phyloP scores from a whole-genome alignment of 2,888 invertebrate genomes.

The Julus scandinavius region DNA sequence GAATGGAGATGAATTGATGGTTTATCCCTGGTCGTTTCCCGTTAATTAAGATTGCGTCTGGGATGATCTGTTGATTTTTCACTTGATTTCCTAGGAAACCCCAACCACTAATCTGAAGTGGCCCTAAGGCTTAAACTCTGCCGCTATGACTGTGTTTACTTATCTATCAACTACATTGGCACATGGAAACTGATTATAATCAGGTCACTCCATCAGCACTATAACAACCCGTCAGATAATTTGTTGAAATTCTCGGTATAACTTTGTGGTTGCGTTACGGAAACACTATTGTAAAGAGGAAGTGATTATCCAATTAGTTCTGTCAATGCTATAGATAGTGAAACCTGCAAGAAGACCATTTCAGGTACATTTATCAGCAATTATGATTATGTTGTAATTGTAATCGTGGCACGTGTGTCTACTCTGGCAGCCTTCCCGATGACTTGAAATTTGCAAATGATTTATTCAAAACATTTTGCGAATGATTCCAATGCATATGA shows the following conservation, averaged over 20 bases:
- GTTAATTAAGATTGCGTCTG: slow-evolving; percentile 7
- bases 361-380: no score
- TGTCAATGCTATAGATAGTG: not conserved
- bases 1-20: not conserved
- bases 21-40: not conserved
- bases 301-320: not conserved
- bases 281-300: not conserved
- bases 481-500: no score
- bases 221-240: not conserved
- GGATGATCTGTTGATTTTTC: slow-evolving; percentile 27
- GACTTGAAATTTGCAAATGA: no score
- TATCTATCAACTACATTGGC: not conserved
- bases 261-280: not conserved
- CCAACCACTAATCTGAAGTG: not conserved
- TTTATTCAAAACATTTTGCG: no score
- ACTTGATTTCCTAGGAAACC: slow-evolving; percentile 27
- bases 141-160: not conserved
- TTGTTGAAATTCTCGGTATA: not conserved
- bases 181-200: not conserved
- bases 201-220: not conserved
- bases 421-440: no score
- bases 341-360: not conserved
- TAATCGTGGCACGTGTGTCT: no score
- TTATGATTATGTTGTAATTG: no score
- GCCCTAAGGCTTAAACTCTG: not conserved